These are phyloP conservation scores for Oncorhynchus tshawytscha DNA, from an alignment of 2,113 vertebrate species.

Conservation along the genomic window DNA sequence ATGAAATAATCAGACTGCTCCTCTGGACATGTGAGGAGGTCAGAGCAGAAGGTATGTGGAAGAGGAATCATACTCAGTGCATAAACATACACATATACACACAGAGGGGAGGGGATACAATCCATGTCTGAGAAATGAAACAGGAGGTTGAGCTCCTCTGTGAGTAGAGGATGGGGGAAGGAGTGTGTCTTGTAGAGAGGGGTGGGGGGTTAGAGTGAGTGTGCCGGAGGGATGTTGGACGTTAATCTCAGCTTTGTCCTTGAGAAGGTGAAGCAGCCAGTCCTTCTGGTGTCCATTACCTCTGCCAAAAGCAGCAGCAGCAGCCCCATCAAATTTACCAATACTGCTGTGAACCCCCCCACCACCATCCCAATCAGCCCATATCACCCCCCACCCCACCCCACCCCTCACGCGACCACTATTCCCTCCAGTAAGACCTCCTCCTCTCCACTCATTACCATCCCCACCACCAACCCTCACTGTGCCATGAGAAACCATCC, in stretches of 20 bases:
- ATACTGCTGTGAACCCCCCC: neutral
- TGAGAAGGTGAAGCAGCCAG: conserved; percentile 35
- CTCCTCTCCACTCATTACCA: neutral
- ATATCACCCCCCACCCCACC: neutral
- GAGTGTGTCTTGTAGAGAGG: neutral
- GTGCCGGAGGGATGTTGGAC: neutral
- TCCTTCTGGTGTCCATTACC: conserved; percentile 47
- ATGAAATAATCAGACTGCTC: neutral
- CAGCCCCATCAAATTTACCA: conserved; percentile 28
- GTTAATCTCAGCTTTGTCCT: conserved; percentile 51
- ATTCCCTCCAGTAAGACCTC: neutral
- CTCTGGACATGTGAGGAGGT: neutral
- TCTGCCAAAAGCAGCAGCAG: conserved; percentile 32
- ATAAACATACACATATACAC: neutral
- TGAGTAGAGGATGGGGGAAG: conserved; percentile 4
- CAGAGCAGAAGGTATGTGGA: too few relatives aligned
- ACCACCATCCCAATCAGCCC: neutral
- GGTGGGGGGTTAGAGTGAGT: too few relatives aligned
- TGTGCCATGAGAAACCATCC: too few relatives aligned
- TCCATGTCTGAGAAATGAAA: neutral
- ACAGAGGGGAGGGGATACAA: neutral
- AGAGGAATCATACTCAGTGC: neutral
- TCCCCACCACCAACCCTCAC: too few relatives aligned
- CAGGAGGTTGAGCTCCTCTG: neutral
- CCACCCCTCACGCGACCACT: neutral